Evolutionary conservation across 1,140 invertebrate species (phyloP), one percentile per base, ranked within the genome.

Genomic region (Agraylea sexmaculata): DNA sequence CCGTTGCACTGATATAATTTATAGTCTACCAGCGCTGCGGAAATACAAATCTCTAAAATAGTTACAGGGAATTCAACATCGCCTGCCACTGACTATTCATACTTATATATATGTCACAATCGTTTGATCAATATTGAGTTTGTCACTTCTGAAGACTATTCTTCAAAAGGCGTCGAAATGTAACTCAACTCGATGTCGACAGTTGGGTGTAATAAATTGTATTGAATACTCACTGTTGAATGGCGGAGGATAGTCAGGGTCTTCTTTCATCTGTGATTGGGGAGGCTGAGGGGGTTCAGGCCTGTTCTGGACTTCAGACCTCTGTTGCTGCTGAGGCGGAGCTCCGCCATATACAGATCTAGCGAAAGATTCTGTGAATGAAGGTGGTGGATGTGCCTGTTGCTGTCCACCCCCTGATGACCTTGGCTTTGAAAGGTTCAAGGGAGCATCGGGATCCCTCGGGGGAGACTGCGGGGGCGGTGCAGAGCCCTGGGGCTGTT

Each of bases 391-490:
- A 60, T 50, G 67, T 55, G 54, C 56, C 25, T 64, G 68, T 41
- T 63, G 73, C 32, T 50, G 60, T 53, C 67, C 53, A 47, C 57
- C 66, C 64, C 62, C 38, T 62, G 63, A 66, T 13, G 69, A 71
- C 54, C 89, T 84, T 18, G 87, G 87, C 63, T 92, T 92, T 46
- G 78, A 83, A 4, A 93, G 74, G 62, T 92, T 92, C 1, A 93
- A 64, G 0, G 88, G 88, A 0, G 83, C 77, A 52, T 92, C 87
- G 4, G 80, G 70, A 51, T 83, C 78, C 10, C 65, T 60, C 16
- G 66, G 61, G 3, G 64, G 59, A 32, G 58, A 50, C 29, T 58
- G 55, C 4, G 57, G 57, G 7, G 59, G 60, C 13, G 57, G 56
- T 55, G 54, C n/a, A 62, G 63, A 30, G 68, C 64, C 5, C 65